Conservation (phyloP, 2,888 invertebrate species). For the Mythimna vitellina region DNA sequence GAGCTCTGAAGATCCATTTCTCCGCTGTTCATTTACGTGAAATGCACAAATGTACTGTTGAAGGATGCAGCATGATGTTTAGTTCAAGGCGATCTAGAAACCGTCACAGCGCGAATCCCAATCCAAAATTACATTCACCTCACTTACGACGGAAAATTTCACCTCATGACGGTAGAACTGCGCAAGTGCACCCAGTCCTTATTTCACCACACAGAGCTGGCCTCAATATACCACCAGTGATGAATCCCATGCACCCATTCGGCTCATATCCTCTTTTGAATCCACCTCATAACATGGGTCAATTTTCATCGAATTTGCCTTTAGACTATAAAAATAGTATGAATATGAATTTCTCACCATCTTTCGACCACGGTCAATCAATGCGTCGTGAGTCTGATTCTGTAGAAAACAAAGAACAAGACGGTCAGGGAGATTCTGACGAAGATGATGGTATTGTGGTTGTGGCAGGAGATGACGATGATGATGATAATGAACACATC, state of each 20-base stretch:
- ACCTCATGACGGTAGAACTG: conserved; percentile 97
- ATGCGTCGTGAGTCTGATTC: conserved; percentile 82
- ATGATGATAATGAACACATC: conserved; percentile 91
- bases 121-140: conserved; percentile 99
- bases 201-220: conserved; percentile 93
- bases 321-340: conserved; percentile 88
- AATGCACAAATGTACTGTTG: conserved; percentile 99
- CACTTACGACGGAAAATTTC: conserved; percentile 98
- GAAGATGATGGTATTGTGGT: conserved; percentile 95
- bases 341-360: conserved; percentile 80
- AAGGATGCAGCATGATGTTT: conserved; percentile 99
- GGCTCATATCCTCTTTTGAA: conserved; percentile 95
- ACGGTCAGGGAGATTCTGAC: conserved; percentile 92
- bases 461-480: conserved; percentile 95
- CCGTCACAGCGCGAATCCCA: conserved; percentile 99
- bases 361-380: conserved; percentile 80
- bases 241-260: conserved; percentile 94
- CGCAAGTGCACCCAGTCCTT: conserved; percentile 95
- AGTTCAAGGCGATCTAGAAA: conserved; percentile 98
- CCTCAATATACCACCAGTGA: conserved; percentile 91
- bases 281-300: conserved; percentile 92
- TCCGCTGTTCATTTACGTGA: conserved; percentile 99
- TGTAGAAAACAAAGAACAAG: conserved; percentile 89
- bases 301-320: conserved; percentile 86
- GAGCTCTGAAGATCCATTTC: conserved; percentile 99